phyloP scores from a whole-genome alignment of 2,797 vertebrate genomes.

The Brotula barbata region DNA sequence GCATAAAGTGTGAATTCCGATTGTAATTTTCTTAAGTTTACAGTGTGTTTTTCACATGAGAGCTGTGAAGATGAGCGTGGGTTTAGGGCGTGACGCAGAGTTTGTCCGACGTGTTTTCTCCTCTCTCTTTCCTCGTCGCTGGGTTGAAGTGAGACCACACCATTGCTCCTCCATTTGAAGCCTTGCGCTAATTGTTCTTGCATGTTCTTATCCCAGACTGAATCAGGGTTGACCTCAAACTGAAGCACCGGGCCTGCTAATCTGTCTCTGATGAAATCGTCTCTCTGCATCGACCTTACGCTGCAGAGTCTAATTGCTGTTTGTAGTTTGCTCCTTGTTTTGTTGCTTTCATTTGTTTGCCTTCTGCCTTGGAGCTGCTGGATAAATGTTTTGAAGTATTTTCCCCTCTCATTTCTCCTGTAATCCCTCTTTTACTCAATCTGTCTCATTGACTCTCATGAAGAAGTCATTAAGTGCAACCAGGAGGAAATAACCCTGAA shows the following conservation, averaged over 20 bases:
- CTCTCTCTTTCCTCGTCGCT: background rate
- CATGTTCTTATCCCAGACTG: conserved; percentile 61
- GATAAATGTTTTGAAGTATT: background rate
- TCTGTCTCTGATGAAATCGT: conserved; percentile 47
- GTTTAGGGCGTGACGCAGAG: too few species aligned
- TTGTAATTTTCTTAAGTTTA: too few species aligned
- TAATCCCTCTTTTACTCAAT: too few species aligned
- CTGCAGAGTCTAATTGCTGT: conserved; percentile 21
- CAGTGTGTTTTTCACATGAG: too few species aligned
- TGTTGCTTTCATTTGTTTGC: background rate
- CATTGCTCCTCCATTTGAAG: conserved; percentile 34
- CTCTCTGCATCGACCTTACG: conserved; percentile 34
- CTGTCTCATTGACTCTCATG: too few species aligned
- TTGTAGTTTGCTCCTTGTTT: conserved; percentile 13
- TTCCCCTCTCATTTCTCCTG: background rate
- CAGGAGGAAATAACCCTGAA: too few species aligned
- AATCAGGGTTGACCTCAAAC: conserved; percentile 55
- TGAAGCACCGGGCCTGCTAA: conserved; percentile 52
- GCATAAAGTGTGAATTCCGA: too few species aligned
- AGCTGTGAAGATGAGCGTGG: too few species aligned
- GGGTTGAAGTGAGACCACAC: conserved; percentile 45
- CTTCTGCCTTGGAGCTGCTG: background rate
- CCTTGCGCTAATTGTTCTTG: conserved; percentile 63
- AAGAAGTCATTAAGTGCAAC: too few species aligned
- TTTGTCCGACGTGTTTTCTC: too few species aligned